phyloP scores from a whole-genome alignment of 2,113 vertebrate species.

The Pyrgilauda ruficollis region DNA sequence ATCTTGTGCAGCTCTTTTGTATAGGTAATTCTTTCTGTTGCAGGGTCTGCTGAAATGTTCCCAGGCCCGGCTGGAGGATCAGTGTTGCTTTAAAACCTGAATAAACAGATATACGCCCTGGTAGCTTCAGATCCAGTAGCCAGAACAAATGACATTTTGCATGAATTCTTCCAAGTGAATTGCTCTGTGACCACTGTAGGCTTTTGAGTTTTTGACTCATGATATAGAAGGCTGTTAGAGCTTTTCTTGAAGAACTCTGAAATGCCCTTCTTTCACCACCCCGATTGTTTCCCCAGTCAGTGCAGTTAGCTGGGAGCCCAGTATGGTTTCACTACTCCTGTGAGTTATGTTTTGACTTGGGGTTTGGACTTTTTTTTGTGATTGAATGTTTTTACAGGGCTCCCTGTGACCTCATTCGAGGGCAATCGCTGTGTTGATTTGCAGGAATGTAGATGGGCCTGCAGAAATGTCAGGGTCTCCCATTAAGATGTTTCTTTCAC shows the following conservation, averaged over 20 bases:
- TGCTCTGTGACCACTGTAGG: background rate
- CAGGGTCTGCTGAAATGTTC: background rate
- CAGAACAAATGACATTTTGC: conserved; percentile 38
- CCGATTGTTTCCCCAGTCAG: background rate
- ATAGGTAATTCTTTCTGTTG: background rate
- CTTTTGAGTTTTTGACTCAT: background rate
- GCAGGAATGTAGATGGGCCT: conserved; percentile 50
- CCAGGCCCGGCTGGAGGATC: background rate
- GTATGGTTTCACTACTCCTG: background rate
- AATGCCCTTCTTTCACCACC: background rate
- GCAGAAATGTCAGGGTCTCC: conserved; percentile 40
- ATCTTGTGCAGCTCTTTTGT: background rate
- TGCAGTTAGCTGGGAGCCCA: background rate
- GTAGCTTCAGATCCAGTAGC: background rate
- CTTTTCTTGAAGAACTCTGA: background rate
- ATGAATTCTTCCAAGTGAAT: conserved; percentile 15
- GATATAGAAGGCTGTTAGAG: background rate
- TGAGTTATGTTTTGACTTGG: background rate
- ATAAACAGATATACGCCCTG: background rate
- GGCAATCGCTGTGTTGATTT: conserved; percentile 25
- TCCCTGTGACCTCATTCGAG: conserved; percentile 23
- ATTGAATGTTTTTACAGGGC: conserved; percentile 1
- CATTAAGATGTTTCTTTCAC: conserved; percentile 57
- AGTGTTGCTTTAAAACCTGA: conserved; percentile 9
- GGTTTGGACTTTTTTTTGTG: conserved; percentile 9